Conservation (phyloP, 2,113 vertebrate species). For the Zingel zingel region DNA sequence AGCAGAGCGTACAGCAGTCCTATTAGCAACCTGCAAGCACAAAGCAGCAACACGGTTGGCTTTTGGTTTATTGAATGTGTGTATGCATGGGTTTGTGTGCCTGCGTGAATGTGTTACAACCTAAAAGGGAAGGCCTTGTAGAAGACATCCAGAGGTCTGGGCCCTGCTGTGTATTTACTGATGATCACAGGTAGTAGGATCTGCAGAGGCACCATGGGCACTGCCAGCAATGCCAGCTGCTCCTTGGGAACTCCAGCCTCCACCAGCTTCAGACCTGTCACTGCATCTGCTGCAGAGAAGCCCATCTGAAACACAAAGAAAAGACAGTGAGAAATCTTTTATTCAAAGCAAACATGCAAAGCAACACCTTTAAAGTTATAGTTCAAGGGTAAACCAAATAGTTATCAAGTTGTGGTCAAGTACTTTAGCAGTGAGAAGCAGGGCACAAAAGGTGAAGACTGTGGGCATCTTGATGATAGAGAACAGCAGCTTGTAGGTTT, state of each 20-base stretch:
- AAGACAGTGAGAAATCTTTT: not conserved
- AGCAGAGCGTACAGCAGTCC: slow-evolving; percentile 92
- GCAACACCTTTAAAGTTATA: not conserved
- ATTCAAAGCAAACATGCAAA: not conserved
- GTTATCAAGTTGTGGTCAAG: not conserved
- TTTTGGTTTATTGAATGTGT: not conserved
- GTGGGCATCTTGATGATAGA: slow-evolving; percentile 95
- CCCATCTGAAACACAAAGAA: slow-evolving; percentile 86
- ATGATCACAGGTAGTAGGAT: slow-evolving; percentile 95
- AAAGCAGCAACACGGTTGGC: not conserved
- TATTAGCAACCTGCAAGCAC: slow-evolving; percentile 88
- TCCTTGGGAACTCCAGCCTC: slow-evolving; percentile 98
- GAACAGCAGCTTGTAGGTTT: slow-evolving; percentile 93
- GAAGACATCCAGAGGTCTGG: slow-evolving; percentile 93
- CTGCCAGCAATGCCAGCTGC: slow-evolving; percentile 93
- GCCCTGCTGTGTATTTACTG: slow-evolving; percentile 98
- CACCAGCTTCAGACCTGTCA: slow-evolving; percentile 96
- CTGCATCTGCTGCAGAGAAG: slow-evolving; percentile 96
- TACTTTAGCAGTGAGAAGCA: slow-evolving; percentile 97
- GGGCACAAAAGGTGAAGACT: slow-evolving; percentile 91
- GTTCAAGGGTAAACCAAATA: slow-evolving; percentile 9
- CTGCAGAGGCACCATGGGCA: slow-evolving; percentile 98
- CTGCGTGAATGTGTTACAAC: slow-evolving; percentile 73
- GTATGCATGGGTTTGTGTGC: not conserved
- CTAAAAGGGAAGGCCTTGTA: slow-evolving; percentile 98